Conservation (phyloP, 2,113 vertebrate genomes). For the Paratilapia polleni region DNA sequence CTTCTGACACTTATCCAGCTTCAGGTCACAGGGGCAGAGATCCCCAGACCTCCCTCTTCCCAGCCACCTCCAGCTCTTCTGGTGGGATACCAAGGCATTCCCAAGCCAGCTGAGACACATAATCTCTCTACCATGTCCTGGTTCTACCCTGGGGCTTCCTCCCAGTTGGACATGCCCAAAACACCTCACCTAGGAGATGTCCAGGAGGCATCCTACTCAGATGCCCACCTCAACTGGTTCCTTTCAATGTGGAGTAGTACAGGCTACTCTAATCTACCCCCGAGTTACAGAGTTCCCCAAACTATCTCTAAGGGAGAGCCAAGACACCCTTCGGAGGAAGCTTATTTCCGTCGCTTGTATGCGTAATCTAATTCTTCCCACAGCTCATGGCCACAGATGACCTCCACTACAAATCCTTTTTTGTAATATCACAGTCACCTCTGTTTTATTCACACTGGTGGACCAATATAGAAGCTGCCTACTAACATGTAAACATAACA, state of each 20-base stretch:
- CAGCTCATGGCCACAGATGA: not conserved
- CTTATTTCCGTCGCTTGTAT: not conserved
- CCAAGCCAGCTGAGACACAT: not conserved
- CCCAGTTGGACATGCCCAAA: not conserved
- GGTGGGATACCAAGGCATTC: not conserved
- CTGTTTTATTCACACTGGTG: constrained; percentile 1
- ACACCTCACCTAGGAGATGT: not conserved
- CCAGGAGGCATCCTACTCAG: not conserved
- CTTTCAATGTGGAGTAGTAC: not conserved
- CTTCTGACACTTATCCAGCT: not conserved
- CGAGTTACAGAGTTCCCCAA: not conserved
- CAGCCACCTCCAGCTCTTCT: not conserved
- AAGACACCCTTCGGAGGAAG: not conserved
- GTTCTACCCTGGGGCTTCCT: not conserved
- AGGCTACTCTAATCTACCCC: not conserved
- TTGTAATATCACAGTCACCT: not conserved
- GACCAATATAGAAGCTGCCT: not conserved
- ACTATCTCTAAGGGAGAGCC: not conserved
- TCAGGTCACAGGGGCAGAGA: not conserved
- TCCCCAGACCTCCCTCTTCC: not conserved
- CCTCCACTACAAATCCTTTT: not conserved
- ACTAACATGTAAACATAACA: not conserved
- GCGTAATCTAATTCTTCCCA: not conserved
- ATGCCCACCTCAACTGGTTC: not conserved
- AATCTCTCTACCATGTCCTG: not conserved